A percentile compares a stretch with the other conserved stretches of the same genome.
Conservation (phyloP, 2,113 vertebrate species). For the Crotalus viridis region DNA sequence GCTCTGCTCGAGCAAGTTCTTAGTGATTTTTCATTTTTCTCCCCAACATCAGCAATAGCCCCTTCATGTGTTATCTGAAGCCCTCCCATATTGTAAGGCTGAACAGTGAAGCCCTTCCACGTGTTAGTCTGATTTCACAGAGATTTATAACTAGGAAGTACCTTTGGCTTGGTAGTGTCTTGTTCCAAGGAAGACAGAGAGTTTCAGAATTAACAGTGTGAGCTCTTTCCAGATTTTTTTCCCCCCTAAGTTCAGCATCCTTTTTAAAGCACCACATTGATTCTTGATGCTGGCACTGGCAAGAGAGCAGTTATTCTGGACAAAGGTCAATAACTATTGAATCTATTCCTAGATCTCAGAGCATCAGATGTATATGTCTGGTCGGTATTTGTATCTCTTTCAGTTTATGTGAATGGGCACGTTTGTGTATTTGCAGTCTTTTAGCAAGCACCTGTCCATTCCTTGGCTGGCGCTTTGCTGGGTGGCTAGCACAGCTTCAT, state of each 20-base stretch:
- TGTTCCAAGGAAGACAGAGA: not conserved
- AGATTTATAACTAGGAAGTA: not conserved
- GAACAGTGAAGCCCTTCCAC: not conserved
- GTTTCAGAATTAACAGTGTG: not conserved
- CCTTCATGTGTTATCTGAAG: not conserved
- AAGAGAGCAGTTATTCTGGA: not conserved
- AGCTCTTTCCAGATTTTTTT: not conserved
- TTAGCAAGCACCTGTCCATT: conserved; percentile 37
- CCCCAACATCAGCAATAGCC: not conserved
- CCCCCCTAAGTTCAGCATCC: not conserved
- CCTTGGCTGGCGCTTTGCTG: conserved; percentile 61
- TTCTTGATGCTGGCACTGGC: not conserved
- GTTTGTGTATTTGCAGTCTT: not conserved
- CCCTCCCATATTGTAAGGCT: not conserved
- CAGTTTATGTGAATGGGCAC: not conserved
- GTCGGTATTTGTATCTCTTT: not conserved
- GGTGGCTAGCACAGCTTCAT: conserved; percentile 60
- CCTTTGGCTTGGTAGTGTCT: not conserved
- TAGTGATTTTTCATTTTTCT: not conserved
- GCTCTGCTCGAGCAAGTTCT: not conserved
- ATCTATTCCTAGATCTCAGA: not conserved
- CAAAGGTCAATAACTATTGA: conserved; percentile 16
- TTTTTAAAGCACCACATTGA: not conserved
- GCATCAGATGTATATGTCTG: conserved; percentile 1
- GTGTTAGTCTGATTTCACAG: not conserved